Conservation (phyloP, 2,113 vertebrate species). For the Cygnus buccinator region DNA sequence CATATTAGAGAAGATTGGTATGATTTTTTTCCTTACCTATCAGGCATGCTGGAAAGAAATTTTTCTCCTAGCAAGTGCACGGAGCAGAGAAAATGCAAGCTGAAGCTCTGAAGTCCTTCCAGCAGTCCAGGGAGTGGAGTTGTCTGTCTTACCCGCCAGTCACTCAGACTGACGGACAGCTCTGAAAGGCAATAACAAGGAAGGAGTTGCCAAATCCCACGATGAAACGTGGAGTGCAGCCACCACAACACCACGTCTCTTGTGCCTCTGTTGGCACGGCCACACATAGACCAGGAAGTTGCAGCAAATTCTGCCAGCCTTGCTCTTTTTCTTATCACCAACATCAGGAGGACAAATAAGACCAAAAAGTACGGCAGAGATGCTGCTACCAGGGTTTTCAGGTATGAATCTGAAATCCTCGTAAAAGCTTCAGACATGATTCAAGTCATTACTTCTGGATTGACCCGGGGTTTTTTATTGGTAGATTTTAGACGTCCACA, state of each 20-base stretch:
- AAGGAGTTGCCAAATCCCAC: not conserved
- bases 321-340: rapidly evolving
- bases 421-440: not conserved
- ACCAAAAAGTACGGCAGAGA: rapidly evolving
- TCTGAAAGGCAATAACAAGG: not conserved
- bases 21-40: constrained; percentile 19
- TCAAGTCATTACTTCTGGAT: not conserved
- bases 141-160: not conserved
- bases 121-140: not conserved
- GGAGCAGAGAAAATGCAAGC: not conserved
- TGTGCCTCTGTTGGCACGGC: rapidly evolving
- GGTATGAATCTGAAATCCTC: not conserved
- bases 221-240: not conserved
- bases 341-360: not conserved
- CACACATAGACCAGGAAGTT: not conserved
- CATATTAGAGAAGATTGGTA: not conserved
- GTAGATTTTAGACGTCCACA: not conserved
- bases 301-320: not conserved
- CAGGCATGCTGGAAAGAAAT: not conserved
- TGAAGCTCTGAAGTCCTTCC: not conserved
- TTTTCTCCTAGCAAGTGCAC: not conserved
- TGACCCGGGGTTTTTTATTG: not conserved
- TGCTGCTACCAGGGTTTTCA: rapidly evolving
- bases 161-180: not conserved
- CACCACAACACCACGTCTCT: not conserved